Percentiles rank a stretch among this genome's conserved stretches.
phyloP scores from a whole-genome alignment of 2,888 invertebrate genomes.

The Balanococcus diminutus region DNA sequence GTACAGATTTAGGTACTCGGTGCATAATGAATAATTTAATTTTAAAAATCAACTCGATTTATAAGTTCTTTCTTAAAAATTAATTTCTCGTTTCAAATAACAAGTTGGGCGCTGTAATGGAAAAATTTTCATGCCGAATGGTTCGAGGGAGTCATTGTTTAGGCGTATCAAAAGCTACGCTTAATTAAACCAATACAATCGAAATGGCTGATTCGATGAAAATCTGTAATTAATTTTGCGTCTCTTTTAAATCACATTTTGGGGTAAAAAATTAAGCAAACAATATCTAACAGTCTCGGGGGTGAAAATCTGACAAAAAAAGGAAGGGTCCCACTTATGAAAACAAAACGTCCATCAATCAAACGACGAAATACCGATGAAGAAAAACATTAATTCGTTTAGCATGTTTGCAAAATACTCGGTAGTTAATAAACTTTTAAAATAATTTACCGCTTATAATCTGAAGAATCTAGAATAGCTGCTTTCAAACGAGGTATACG shows the following conservation, averaged over 20 bases:
- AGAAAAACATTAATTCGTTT: not conserved
- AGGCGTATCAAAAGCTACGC: not conserved
- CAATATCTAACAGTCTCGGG: not conserved
- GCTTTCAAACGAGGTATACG: not conserved
- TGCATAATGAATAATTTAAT: not conserved
- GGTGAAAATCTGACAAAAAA: not conserved
- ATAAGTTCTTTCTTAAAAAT: not conserved
- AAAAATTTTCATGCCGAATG: not conserved
- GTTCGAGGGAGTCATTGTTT: not conserved
- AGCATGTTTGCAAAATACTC: not conserved
- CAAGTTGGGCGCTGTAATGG: not conserved
- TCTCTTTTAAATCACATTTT: not conserved
- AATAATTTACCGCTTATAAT: constrained; percentile 10
- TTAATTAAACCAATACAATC: not conserved
- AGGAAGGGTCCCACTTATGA: not conserved
- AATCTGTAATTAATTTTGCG: not conserved
- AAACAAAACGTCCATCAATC: not conserved
- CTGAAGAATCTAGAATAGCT: not conserved
- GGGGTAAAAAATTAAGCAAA: not conserved
- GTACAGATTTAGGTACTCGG: not conserved
- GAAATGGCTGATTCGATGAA: not conserved
- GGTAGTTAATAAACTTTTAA: not conserved
- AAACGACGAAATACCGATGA: not conserved
- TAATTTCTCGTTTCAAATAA: not conserved
- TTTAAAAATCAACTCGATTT: not conserved